Evolutionary conservation across 2,888 invertebrate species (phyloP).

Genomic region (Tenthredo notha): DNA sequence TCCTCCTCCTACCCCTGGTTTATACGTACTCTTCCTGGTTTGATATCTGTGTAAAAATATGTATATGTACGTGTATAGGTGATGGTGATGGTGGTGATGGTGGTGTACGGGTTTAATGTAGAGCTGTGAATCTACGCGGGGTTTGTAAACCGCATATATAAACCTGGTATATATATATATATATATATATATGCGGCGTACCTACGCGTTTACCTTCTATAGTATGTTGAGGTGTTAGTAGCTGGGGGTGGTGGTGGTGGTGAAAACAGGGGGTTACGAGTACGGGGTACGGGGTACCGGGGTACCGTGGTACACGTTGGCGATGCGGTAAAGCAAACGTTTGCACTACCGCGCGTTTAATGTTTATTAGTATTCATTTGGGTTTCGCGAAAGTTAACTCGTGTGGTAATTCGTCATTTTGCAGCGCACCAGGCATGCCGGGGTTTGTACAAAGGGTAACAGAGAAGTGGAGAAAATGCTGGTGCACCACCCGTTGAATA

Average conservation of each 20-base stretch:
- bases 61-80: not conserved
- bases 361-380: slow-evolving; percentile 63
- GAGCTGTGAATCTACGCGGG: not conserved
- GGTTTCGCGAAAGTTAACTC: slow-evolving; percentile 51
- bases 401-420: slow-evolving; percentile 51
- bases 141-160: slow-evolving; percentile 14
- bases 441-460: not conserved
- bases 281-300: not conserved
- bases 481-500: slow-evolving; percentile 12
- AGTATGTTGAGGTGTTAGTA: not conserved
- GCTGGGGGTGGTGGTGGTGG: not conserved
- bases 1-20: not conserved
- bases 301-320: not conserved
- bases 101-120: not conserved
- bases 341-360: slow-evolving; percentile 60
- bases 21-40: not conserved
- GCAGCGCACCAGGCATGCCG: not conserved
- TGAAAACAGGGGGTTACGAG: not conserved
- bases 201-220: not conserved
- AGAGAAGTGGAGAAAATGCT: slow-evolving; percentile 13
- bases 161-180: not conserved
- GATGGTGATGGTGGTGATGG: not conserved
- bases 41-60: not conserved
- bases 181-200: no score
- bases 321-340: slow-evolving; percentile 55